Conservation (phyloP, 2,113 vertebrate genomes). For the Amphiprion percula region DNA sequence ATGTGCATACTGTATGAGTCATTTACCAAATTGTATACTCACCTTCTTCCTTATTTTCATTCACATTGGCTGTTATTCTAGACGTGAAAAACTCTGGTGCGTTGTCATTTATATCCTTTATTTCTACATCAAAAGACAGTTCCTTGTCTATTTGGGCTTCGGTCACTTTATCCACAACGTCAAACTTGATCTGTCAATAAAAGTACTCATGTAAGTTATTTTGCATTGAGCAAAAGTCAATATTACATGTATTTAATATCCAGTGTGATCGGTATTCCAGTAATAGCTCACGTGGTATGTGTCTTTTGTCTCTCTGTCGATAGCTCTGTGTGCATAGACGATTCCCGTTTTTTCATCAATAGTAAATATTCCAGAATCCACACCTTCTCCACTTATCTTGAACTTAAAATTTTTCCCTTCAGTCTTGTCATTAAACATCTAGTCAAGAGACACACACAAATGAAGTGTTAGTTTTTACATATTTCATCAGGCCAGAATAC, state of each 20-base stretch:
- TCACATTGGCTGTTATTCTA: constrained; percentile 32
- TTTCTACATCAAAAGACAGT: constrained; percentile 83
- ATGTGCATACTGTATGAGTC: not conserved
- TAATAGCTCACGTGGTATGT: constrained; percentile 80
- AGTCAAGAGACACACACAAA: constrained; percentile 18
- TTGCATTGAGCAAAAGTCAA: not conserved
- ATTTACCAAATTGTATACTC: not conserved
- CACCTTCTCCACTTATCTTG: constrained; percentile 83
- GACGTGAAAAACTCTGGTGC: constrained; percentile 65
- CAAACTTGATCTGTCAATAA: constrained; percentile 83
- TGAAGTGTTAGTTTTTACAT: not conserved
- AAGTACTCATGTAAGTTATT: not conserved
- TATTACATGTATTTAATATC: not conserved
- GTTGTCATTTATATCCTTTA: constrained; percentile 89
- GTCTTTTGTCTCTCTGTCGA: constrained; percentile 81
- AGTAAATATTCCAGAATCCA: constrained; percentile 78
- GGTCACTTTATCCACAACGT: constrained; percentile 55
- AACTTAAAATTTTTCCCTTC: constrained; percentile 19
- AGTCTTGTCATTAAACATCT: constrained; percentile 81
- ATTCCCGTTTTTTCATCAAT: constrained; percentile 68
- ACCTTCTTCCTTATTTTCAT: constrained; percentile 72
- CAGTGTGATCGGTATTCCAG: not conserved
- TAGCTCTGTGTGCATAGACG: constrained; percentile 60
- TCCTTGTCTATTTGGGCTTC: constrained; percentile 60
- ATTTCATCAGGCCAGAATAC: not conserved